Percentiles rank a stretch among this genome's conserved stretches.
These are phyloP conservation scores for Drosophila funebris DNA, from an alignment of 1,140 invertebrate genomes.

Conservation along the genomic window DNA sequence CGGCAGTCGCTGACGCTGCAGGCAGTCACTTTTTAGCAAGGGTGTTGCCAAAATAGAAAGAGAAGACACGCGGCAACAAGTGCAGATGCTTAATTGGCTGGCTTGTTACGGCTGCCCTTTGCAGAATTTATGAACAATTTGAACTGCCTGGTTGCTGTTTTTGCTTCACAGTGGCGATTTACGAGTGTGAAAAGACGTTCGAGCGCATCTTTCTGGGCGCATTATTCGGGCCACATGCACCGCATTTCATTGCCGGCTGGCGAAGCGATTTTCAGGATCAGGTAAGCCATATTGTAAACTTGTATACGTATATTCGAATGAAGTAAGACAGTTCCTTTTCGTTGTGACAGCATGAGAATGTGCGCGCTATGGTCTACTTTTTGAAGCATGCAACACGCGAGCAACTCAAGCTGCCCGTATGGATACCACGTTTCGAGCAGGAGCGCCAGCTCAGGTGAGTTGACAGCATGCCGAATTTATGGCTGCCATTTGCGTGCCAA, in stretches of 20 bases:
- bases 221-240: conserved; percentile 90
- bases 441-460: conserved; percentile 79
- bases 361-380: conserved; percentile 90
- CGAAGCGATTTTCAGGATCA: conserved; percentile 91
- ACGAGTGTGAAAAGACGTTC: conserved; percentile 91
- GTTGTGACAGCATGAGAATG: conserved; percentile 87
- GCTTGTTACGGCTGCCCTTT: conserved; percentile 4
- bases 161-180: conserved; percentile 86
- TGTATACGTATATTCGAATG: neutral
- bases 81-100: conserved; percentile 61
- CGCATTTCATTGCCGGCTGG: conserved; percentile 92
- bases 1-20: conserved; percentile 18
- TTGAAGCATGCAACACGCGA: conserved; percentile 88
- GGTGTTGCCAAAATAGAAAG: conserved; percentile 30
- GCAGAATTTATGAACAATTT: conserved; percentile 47
- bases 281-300: conserved; percentile 51
- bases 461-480: conserved; percentile 33
- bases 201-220: conserved; percentile 91
- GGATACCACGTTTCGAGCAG: conserved; percentile 75
- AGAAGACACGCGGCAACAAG: conserved; percentile 58
- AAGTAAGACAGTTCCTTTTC: conserved; percentile 23
- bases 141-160: neutral
- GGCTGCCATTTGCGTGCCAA: conserved; percentile 7
- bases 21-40: conserved; percentile 15
- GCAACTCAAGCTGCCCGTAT: conserved; percentile 72